Evolutionary conservation across 2,888 invertebrate genomes (phyloP), one percentile per base, ranked within the genome.

Genomic region (Octonoba sinensis): DNA sequence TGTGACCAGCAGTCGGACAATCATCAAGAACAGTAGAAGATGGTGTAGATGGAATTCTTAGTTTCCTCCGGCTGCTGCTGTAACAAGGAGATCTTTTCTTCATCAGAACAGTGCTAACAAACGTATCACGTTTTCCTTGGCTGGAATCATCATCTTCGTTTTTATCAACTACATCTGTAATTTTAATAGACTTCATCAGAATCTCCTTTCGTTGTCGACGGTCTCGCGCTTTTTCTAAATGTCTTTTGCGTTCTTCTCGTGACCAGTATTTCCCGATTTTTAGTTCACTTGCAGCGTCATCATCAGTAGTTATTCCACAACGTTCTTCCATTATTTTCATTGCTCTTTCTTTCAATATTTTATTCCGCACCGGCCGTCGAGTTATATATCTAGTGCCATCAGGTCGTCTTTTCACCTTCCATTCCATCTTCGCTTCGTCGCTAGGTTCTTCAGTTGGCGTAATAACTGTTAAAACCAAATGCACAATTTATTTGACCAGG

Each of bases 311-410:
- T 73, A 92, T 90, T 1, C 92, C 92, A 62, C 91, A 91, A 18
- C 93, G 89, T 87, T 94, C 93, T 85, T 92, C 92, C 46, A 91
- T 91, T 82, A 93, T 90, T 86, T 92, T 91, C 78, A 92, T 89
- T 3, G 93, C 93, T 59, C 93, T 89, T 85, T 93, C 93, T 85
- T 92, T 91, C 66, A 93, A 88, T 24, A 93, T 89, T 75, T 92
- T 90, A 87, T 91, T 93, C 64, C 93, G 90, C 0, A 93, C 91
- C 0, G 93, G 93, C 47, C 93, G 89, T 59, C 93, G 90, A 0
- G 94, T 93, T 84, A 94, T 93, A 87, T 94, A 94, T 60, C 94
- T 90, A 0, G 93, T 92, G 4, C 94, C 94, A 86, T 94, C 94
- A 3, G 93, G 92, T 47, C 94, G 90, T 36, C 93, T 90, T 87